These are phyloP conservation scores for Stictocephala bisonia DNA, from an alignment of 2,888 invertebrate species.

Conservation along the genomic window DNA sequence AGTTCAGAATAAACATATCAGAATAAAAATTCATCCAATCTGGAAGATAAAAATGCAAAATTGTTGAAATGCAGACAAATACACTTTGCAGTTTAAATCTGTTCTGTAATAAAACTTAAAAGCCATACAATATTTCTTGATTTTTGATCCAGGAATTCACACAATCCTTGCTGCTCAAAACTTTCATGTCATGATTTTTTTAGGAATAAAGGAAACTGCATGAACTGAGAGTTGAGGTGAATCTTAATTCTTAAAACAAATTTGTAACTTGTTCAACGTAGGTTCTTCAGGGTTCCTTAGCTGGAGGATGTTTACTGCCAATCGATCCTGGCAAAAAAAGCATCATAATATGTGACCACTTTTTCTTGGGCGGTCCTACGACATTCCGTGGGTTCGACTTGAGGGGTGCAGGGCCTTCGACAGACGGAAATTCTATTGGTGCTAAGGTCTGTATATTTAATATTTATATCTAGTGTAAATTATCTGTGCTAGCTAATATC, in stretches of 20 bases:
- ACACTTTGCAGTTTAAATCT: no score
- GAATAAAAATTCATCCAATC: no score
- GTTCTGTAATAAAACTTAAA: no score
- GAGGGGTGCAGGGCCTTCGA: conserved; percentile 88
- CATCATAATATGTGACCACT: conserved; percentile 76
- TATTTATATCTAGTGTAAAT: not conserved
- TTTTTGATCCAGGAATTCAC: no score
- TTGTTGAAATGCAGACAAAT: no score
- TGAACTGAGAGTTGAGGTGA: conserved; percentile 29
- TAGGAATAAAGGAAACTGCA: conserved; percentile 65
- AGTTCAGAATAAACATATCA: no score
- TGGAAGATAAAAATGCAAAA: no score
- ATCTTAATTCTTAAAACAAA: conserved; percentile 16
- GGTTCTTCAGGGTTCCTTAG: conserved; percentile 79
- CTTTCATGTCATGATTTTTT: conserved; percentile 66
- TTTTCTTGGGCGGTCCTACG: conserved; percentile 91
- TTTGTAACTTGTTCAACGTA: conserved; percentile 60
- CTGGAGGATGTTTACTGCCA: conserved; percentile 73
- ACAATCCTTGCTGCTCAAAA: no score
- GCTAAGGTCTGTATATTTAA: conserved; percentile 68
- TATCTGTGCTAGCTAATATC: no score
- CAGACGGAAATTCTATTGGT: conserved; percentile 80
- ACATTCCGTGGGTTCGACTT: conserved; percentile 88
- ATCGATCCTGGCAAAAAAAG: conserved; percentile 72
- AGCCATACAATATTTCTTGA: no score